Conservation (phyloP, 2,113 vertebrate species). For the Myrmecobius fasciatus region DNA sequence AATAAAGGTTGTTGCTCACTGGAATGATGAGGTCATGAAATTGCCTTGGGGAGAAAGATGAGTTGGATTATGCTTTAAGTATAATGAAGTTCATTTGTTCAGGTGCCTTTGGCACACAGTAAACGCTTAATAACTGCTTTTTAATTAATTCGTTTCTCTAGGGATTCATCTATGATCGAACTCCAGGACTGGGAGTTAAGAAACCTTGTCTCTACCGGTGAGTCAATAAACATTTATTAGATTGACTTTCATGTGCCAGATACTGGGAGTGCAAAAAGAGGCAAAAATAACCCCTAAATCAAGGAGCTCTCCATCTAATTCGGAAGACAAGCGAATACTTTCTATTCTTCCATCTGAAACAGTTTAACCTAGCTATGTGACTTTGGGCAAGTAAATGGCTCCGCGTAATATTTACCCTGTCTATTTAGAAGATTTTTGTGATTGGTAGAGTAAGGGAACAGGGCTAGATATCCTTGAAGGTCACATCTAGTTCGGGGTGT, state of each 20-base stretch:
- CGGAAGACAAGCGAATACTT: neutral
- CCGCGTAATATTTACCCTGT: neutral
- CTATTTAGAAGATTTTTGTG: slow-evolving; percentile 30
- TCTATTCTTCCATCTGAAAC: no score
- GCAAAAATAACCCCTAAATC: neutral
- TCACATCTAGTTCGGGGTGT: neutral
- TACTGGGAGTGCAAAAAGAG: neutral
- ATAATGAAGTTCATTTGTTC: neutral
- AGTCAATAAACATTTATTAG: neutral
- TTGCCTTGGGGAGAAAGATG: neutral
- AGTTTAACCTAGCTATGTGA: slow-evolving; percentile 34
- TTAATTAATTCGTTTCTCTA: neutral
- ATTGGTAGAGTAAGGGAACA: neutral
- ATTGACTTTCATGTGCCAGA: neutral
- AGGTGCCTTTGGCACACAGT: neutral
- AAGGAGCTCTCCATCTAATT: no score
- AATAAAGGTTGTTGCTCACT: neutral
- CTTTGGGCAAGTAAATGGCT: slow-evolving; percentile 56
- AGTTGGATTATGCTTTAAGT: neutral
- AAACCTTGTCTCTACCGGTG: neutral
- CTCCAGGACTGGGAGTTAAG: neutral
- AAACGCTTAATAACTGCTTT: neutral
- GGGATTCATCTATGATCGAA: neutral
- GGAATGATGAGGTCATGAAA: slow-evolving; percentile 20
- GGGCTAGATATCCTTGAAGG: no score